A percentile compares a stretch with the other conserved stretches of the same genome.
These are phyloP conservation scores for Pachyseris speciosa DNA, from an alignment of 64 coral and sea anemone genomes.

Conservation along the genomic window DNA sequence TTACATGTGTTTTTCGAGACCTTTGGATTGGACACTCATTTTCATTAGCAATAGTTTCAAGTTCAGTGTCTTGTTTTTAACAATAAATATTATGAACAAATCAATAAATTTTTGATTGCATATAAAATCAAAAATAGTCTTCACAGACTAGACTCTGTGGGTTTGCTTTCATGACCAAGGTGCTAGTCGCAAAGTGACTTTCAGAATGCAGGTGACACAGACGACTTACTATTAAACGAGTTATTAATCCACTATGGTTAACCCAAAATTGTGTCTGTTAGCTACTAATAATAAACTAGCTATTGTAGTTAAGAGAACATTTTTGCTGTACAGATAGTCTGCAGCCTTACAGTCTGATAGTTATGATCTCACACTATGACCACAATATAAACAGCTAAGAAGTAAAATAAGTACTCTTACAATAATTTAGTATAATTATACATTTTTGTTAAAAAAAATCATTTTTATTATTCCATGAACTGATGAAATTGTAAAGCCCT, in stretches of 20 bases:
- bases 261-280: too few species aligned
- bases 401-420: too few species aligned
- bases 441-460: too few species aligned
- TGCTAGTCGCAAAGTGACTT: not conserved
- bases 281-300: not conserved
- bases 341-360: not conserved
- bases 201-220: not conserved
- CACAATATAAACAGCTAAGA: not conserved
- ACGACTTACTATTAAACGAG: not conserved
- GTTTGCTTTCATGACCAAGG: not conserved
- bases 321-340: not conserved
- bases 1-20: conserved; percentile 5
- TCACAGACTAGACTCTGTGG: not conserved
- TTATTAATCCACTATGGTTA: not conserved
- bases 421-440: too few species aligned
- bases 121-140: not conserved
- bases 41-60: not conserved
- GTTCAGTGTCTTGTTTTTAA: conserved; percentile 26
- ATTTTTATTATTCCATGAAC: too few species aligned
- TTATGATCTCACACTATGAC: not conserved
- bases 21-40: conserved; percentile 2
- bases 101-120: not conserved
- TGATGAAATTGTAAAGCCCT: too few species aligned
- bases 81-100: not conserved
- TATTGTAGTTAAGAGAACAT: not conserved